A percentile compares a stretch with the other conserved stretches of the same genome.
These are phyloP conservation scores for Metalampra italica DNA, from an alignment of 2,888 invertebrate genomes.

Conservation along the genomic window DNA sequence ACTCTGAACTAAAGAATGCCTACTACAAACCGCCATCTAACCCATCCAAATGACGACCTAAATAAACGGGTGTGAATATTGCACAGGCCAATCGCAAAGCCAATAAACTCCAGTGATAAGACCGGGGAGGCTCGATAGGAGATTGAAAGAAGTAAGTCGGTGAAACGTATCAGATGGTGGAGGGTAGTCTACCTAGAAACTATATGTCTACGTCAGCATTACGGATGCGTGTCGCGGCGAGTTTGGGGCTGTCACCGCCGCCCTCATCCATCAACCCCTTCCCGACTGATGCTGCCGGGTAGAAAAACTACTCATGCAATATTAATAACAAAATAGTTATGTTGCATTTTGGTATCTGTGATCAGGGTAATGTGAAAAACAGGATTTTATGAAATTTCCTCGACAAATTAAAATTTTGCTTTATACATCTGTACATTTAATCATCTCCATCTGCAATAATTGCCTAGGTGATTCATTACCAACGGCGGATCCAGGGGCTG, in stretches of 20 bases:
- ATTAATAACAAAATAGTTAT: conserved; percentile 18
- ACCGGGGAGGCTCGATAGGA: neutral
- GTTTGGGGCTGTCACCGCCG: conserved; percentile 47
- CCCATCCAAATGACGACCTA: neutral
- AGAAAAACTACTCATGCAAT: conserved; percentile 24
- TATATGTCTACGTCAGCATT: conserved; percentile 45
- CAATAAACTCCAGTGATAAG: neutral
- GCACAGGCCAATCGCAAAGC: neutral
- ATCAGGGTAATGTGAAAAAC: neutral
- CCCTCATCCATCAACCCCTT: conserved; percentile 65
- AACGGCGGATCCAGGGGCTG: too few species aligned
- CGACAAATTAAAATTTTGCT: too few species aligned
- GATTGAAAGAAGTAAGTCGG: conserved; percentile 3
- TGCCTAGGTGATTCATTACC: too few species aligned
- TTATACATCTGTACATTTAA: too few species aligned
- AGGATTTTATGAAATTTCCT: neutral
- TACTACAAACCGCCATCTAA: too few species aligned
- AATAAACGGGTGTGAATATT: neutral
- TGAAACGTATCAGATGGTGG: conserved; percentile 22
- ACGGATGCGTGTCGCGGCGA: conserved; percentile 52
- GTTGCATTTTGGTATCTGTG: conserved; percentile 6
- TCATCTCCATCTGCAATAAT: too few species aligned
- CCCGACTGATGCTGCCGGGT: conserved; percentile 28
- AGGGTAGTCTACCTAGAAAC: conserved; percentile 22
- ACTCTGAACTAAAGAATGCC: too few species aligned